Conservation (phyloP, 2,797 vertebrate genomes). For the Neosalanx taihuensis region DNA sequence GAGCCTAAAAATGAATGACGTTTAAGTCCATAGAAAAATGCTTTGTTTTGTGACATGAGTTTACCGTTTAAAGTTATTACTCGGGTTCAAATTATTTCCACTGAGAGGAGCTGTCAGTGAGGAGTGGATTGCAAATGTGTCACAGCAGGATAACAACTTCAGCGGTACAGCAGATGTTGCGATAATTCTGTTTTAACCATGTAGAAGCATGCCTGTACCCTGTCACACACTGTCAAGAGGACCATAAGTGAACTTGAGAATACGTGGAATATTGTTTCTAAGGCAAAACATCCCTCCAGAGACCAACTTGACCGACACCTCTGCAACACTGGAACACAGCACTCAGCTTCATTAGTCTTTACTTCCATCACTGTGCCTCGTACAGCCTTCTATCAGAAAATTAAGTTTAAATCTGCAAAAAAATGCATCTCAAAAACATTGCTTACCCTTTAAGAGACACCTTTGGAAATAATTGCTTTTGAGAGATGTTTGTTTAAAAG, state of each 20-base stretch:
- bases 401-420: too few species aligned
- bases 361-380: conserved; percentile 24
- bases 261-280: neutral
- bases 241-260: neutral
- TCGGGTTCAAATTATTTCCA: conserved; percentile 64
- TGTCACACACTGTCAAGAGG: conserved; percentile 29
- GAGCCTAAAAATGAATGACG: neutral
- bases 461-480: conserved; percentile 26
- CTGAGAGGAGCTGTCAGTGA: conserved; percentile 59
- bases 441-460: conserved; percentile 17
- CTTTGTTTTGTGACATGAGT: conserved; percentile 16
- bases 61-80: conserved; percentile 56
- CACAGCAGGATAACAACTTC: conserved; percentile 57
- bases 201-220: conserved; percentile 31
- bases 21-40: neutral
- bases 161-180: conserved; percentile 37
- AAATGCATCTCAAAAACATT: too few species aligned
- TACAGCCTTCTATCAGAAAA: neutral
- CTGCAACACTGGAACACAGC: conserved; percentile 33
- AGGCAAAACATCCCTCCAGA: too few species aligned
- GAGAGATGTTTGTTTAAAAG: conserved; percentile 20
- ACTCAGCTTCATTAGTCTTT: conserved; percentile 39
- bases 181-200: conserved; percentile 37
- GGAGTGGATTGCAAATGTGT: conserved; percentile 53
- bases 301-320: neutral